Percentiles rank a stretch among this genome's conserved stretches.
Conservation (phyloP, 2,113 vertebrate species). For the Sinocyclocheilus anophthalmus region DNA sequence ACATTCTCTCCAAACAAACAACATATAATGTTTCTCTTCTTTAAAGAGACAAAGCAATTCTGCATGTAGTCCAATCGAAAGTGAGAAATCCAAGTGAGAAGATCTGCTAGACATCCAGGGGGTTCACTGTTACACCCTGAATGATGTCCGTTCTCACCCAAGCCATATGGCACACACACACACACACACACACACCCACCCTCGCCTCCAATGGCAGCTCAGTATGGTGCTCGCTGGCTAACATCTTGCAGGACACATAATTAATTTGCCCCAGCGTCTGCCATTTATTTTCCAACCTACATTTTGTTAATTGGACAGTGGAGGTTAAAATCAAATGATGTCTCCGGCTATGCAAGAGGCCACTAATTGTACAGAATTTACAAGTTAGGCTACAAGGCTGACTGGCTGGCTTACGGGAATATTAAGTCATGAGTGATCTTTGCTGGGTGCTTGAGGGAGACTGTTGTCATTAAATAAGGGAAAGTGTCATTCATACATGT, state of each 20-base stretch:
- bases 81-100: conserved; percentile 37
- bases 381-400: conserved; percentile 48
- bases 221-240: conserved; percentile 65
- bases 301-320: conserved; percentile 79
- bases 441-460: conserved; percentile 47
- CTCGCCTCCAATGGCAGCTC: conserved; percentile 68
- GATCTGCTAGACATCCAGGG: conserved; percentile 70
- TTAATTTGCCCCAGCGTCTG: conserved; percentile 80
- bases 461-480: conserved; percentile 54
- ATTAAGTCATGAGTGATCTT: conserved; percentile 49
- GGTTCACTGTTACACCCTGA: conserved; percentile 54
- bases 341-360: conserved; percentile 65
- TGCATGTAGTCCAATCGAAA: conserved; percentile 25
- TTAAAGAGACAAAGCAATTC: neutral
- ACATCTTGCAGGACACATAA: conserved; percentile 82
- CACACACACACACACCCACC: neutral
- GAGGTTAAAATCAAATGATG: conserved; percentile 76
- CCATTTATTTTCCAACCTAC: conserved; percentile 81
- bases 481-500: conserved; percentile 52
- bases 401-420: conserved; percentile 52
- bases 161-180: conserved; percentile 73
- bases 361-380: conserved; percentile 69
- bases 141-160: conserved; percentile 68
- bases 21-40: neutral
- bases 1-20: neutral